phyloP scores from a whole-genome alignment of 2,888 invertebrate genomes.

The Drosophila phalerata region DNA sequence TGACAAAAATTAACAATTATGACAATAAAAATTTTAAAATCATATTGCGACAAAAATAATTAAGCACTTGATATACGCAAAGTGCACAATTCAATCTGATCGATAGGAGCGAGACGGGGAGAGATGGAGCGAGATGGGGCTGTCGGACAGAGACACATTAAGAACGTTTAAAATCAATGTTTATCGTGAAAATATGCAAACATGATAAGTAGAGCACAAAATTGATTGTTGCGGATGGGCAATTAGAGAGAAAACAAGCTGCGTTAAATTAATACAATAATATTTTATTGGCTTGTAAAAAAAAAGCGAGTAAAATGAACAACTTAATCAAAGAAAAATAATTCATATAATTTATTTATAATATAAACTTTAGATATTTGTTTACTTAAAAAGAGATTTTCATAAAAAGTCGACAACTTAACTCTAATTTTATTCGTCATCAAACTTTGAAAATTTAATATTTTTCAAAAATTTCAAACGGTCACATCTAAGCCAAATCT shows the following conservation, averaged over 20 bases:
- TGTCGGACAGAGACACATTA: background rate
- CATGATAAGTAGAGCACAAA: conserved; percentile 8
- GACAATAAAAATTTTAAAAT: conserved; percentile 63
- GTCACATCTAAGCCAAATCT: no score
- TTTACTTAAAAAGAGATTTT: background rate
- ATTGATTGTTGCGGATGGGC: conserved; percentile 16
- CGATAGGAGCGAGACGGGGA: background rate
- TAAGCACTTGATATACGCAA: conserved; percentile 42
- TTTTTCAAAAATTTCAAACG: no score
- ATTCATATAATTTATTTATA: background rate
- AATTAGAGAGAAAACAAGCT: conserved; percentile 11
- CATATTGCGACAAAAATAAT: conserved; percentile 63
- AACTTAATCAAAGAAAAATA: background rate
- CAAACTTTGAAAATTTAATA: no score
- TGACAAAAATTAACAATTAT: conserved; percentile 65
- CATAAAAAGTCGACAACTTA: no score
- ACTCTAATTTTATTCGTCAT: no score
- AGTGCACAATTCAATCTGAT: conserved; percentile 24
- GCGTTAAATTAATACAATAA: background rate
- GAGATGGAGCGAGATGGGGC: no score
- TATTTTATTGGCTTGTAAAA: conserved; percentile 10
- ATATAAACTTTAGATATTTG: background rate
- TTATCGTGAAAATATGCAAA: conserved; percentile 14
- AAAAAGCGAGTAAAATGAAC: background rate
- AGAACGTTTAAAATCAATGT: conserved; percentile 30